Evolutionary conservation across 2,113 vertebrate species (phyloP).

Genomic region (Terrapene triunguis): DNA sequence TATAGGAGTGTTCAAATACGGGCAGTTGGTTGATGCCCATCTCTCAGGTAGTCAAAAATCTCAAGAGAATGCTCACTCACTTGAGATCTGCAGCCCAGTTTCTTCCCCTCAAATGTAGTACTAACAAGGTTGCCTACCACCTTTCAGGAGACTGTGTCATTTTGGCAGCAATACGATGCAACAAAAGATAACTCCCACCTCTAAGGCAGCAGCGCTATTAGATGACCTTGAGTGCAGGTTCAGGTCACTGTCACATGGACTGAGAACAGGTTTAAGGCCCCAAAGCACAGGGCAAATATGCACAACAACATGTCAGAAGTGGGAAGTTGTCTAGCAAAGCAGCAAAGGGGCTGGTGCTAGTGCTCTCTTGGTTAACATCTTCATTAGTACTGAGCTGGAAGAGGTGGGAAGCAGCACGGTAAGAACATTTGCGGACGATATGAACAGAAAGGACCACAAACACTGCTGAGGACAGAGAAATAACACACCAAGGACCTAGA

Average conservation of each 20-base stretch:
- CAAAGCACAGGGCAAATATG: background rate
- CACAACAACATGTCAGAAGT: background rate
- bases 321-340: background rate
- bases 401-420: background rate
- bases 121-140: background rate
- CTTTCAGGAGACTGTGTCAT: background rate
- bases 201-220: background rate
- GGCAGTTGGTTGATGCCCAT: background rate
- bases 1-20: accelerated
- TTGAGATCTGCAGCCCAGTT: background rate
- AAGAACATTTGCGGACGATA: background rate
- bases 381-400: background rate
- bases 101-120: background rate
- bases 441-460: background rate
- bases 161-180: background rate
- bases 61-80: background rate
- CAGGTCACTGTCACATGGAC: constrained; percentile 3
- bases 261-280: background rate
- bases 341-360: background rate
- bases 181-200: background rate
- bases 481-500: background rate
- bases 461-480: background rate
- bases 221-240: background rate
- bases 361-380: background rate
- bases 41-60: background rate